Evolutionary conservation across 2,113 vertebrate genomes (phyloP).

Genomic region (Neogobius melanostomus): DNA sequence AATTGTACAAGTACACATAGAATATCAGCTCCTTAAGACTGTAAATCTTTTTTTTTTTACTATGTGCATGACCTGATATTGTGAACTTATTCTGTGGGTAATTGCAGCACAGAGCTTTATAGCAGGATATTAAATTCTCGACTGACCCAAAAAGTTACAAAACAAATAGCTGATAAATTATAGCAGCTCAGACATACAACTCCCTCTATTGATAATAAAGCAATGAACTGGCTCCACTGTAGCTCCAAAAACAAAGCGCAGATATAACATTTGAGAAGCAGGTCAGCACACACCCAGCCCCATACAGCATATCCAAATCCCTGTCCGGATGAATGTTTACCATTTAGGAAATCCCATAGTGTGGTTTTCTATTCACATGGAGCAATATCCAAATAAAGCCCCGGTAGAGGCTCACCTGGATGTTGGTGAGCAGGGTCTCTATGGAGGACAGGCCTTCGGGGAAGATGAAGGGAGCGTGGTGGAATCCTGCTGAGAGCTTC

Average conservation of each 20-base stretch:
- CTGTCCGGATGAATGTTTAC: slow-evolving; percentile 52
- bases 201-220: slow-evolving; percentile 30
- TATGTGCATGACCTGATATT: too few relatives aligned
- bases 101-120: background rate
- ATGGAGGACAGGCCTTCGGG: slow-evolving; percentile 98
- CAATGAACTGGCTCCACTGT: slow-evolving; percentile 29
- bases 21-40: too few relatives aligned
- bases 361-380: slow-evolving; percentile 58
- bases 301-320: slow-evolving; percentile 59
- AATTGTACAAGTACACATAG: too few relatives aligned
- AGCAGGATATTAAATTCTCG: background rate
- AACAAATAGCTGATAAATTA: background rate
- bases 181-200: slow-evolving; percentile 8
- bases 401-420: slow-evolving; percentile 88
- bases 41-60: too few relatives aligned
- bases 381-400: slow-evolving; percentile 61
- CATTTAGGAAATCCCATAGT: slow-evolving; percentile 66
- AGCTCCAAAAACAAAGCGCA: slow-evolving; percentile 58
- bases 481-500: slow-evolving; percentile 90
- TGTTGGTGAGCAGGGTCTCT: slow-evolving; percentile 98
- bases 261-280: slow-evolving; percentile 61
- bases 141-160: background rate
- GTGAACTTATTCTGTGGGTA: too few relatives aligned
- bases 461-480: slow-evolving; percentile 92
- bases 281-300: slow-evolving; percentile 65